Conservation (phyloP, 1,140 invertebrate genomes). For the Aphis craccivora region DNA sequence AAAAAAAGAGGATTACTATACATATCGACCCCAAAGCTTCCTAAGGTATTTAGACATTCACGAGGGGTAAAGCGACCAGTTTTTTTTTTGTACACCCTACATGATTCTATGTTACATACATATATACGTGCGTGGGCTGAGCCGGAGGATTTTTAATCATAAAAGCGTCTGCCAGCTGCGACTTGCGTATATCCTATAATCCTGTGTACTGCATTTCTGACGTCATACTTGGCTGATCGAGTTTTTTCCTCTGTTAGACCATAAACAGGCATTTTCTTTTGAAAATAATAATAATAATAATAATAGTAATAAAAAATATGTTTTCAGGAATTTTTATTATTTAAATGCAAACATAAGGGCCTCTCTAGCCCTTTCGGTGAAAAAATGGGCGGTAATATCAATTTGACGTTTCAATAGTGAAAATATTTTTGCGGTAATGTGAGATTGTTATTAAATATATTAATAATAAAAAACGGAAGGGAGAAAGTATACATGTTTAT, state of each 20-base stretch:
- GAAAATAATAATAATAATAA: constrained; percentile 16
- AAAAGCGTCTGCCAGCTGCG: constrained; percentile 57
- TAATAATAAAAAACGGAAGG: constrained; percentile 31
- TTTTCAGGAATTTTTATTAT: constrained; percentile 50
- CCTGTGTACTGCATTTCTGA: constrained; percentile 54
- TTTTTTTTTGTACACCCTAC: constrained; percentile 45
- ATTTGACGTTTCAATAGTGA: constrained; percentile 34
- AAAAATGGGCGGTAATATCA: constrained; percentile 8
- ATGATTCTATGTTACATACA: constrained; percentile 37
- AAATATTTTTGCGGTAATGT: constrained; percentile 29
- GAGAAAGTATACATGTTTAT: constrained; percentile 18
- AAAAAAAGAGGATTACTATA: constrained; percentile 53
- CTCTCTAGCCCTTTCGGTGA: background rate
- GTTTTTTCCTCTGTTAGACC: constrained; percentile 33
- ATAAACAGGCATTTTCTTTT: constrained; percentile 43
- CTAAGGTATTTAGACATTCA: constrained; percentile 57
- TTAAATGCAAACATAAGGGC: constrained; percentile 25
- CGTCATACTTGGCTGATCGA: constrained; percentile 50
- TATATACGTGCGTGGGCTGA: constrained; percentile 32
- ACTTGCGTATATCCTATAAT: constrained; percentile 54
- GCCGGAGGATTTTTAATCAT: constrained; percentile 55
- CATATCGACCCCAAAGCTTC: constrained; percentile 56
- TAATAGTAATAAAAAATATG: background rate
- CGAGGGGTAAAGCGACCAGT: constrained; percentile 51
- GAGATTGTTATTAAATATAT: constrained; percentile 41